These are phyloP conservation scores for Acanthis flammea DNA, from an alignment of 2,797 vertebrate species.

Conservation along the genomic window DNA sequence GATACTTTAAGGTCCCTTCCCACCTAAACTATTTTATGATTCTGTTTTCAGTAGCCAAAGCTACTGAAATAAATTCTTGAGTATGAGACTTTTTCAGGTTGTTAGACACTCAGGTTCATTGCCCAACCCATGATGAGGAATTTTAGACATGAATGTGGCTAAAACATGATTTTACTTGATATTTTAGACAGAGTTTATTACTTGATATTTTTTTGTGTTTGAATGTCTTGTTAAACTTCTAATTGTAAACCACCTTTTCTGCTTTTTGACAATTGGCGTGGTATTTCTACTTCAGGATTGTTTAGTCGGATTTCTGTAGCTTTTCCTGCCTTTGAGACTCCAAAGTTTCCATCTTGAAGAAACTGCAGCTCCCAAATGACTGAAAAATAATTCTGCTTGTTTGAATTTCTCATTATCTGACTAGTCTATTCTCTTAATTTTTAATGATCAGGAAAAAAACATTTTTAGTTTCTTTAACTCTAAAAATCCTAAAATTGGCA, in stretches of 20 bases:
- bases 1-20: not conserved
- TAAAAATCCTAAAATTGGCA: not conserved
- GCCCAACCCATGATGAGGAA: not conserved
- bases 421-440: not conserved
- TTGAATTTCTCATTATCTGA: not conserved
- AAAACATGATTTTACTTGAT: not conserved
- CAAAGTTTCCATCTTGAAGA: not conserved
- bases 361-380: not conserved
- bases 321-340: not conserved
- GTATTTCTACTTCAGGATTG: not conserved
- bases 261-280: not conserved
- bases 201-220: not conserved
- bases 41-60: not conserved
- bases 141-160: not conserved
- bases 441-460: not conserved
- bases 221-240: not conserved
- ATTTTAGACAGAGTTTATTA: not conserved
- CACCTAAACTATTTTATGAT: not conserved
- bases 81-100: not conserved
- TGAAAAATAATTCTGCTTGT: not conserved
- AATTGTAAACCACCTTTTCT: not conserved
- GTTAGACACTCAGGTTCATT: not conserved
- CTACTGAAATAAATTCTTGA: not conserved
- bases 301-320: not conserved
- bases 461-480: not conserved